These are phyloP conservation scores for Julus scandinavius DNA, from an alignment of 2,888 invertebrate genomes.

Conservation along the genomic window DNA sequence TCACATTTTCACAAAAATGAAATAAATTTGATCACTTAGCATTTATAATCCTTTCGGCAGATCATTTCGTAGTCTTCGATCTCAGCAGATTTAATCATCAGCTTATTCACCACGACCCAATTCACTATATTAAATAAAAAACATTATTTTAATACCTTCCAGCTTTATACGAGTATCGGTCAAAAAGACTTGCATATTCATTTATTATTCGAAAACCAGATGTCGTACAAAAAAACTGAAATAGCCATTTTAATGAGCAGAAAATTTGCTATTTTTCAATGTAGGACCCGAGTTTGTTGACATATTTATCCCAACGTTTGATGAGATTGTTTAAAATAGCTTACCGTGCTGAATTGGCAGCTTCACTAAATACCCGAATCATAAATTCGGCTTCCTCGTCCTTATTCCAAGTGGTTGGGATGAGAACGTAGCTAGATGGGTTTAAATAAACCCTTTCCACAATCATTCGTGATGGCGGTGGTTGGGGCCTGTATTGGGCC, in stretches of 20 bases:
- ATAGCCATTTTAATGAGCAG: too few species aligned
- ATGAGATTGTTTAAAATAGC: background rate
- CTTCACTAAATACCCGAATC: conserved; percentile 90
- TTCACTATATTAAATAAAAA: background rate
- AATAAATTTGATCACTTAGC: background rate
- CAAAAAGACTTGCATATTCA: too few species aligned
- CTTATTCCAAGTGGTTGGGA: conserved; percentile 85
- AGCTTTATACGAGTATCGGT: too few species aligned
- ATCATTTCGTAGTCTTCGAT: background rate
- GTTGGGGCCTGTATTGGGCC: background rate
- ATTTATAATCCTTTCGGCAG: background rate
- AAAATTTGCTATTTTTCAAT: too few species aligned
- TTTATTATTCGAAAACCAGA: too few species aligned
- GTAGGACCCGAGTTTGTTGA: too few species aligned
- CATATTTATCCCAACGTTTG: too few species aligned
- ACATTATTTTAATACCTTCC: background rate
- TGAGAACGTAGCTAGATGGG: background rate
- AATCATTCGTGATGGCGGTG: background rate
- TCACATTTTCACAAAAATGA: background rate
- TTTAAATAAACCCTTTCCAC: background rate
- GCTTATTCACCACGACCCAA: background rate
- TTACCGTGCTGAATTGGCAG: conserved; percentile 70
- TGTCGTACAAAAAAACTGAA: too few species aligned
- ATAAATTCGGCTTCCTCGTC: conserved; percentile 97
- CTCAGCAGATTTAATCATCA: too few species aligned